These are phyloP conservation scores for Drosophila pandora DNA, from an alignment of 1,140 invertebrate genomes.

Conservation along the genomic window DNA sequence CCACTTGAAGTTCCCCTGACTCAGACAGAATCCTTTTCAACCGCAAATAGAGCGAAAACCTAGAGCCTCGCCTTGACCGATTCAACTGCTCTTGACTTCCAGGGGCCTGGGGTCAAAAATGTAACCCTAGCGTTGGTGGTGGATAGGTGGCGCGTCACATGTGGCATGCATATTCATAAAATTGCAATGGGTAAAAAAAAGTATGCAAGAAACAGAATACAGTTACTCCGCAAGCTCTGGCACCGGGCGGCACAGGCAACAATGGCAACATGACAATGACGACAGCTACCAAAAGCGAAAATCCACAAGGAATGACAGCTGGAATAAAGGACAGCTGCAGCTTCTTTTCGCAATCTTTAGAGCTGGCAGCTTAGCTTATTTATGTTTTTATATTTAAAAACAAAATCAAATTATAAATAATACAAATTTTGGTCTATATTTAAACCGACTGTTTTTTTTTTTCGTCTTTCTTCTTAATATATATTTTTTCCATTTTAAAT, in stretches of 20 bases:
- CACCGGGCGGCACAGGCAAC: slow-evolving; percentile 21
- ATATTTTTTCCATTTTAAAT: no score
- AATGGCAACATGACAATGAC: slow-evolving; percentile 19
- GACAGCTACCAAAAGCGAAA: slow-evolving; percentile 52
- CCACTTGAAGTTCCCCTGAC: slow-evolving; percentile 26
- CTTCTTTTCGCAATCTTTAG: not conserved
- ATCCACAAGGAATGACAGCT: slow-evolving; percentile 50
- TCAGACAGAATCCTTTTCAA: slow-evolving; percentile 39
- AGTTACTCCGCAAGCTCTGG: slow-evolving; percentile 32
- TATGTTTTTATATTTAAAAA: not conserved
- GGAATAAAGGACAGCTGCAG: slow-evolving; percentile 22
- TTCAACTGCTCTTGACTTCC: slow-evolving; percentile 66
- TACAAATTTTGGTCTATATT: not conserved
- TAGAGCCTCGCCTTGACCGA: slow-evolving; percentile 54
- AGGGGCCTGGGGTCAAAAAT: slow-evolving; percentile 33
- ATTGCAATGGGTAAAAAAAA: slow-evolving; percentile 44
- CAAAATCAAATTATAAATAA: not conserved
- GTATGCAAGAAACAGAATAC: not conserved
- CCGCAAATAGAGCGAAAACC: slow-evolving; percentile 42
- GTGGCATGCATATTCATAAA: slow-evolving; percentile 72
- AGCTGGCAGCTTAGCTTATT: not conserved
- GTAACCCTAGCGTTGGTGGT: slow-evolving; percentile 5
- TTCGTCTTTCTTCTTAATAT: no score
- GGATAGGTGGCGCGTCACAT: slow-evolving; percentile 14
- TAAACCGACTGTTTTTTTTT: not conserved